Evolutionary conservation across 2,797 vertebrate species (phyloP), one percentile per base, ranked within the genome.

Genomic region (Sciurus carolinensis): DNA sequence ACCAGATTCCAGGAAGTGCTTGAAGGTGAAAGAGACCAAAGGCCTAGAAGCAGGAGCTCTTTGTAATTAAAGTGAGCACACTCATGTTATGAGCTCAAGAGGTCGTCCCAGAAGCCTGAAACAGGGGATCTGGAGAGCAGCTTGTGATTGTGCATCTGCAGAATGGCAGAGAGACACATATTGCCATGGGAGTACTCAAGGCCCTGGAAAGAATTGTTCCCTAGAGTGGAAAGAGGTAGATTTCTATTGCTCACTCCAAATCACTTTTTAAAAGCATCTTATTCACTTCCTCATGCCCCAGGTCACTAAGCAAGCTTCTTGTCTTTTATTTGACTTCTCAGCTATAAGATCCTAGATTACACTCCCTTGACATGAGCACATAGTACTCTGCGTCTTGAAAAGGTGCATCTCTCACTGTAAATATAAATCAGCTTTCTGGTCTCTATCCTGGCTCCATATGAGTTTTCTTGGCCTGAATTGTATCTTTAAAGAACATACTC

Each of bases 251-350:
- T 96, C 44, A 54, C 30, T 36, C 15, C 18, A 86, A 84, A 73
- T 69, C 75, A 62, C 54, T 83, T 91, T 71, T 77, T 81, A 67
- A 95, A 62, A 76, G 30, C 24, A 59, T 87, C 10, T 22, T n/a
- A 75, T 76, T 93, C 76, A 66, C 39, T 94, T 90, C 30, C 15
- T 72, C 17, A 5, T 54, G 84, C 5, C 13, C 30, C n/a, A 28
- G 47, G 47, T 84, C 91, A n/a, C 67, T 72, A 71, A 85, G 59
- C 47, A 72, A 59, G 20, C 39, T 14, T 57, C 83, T 87, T 64
- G 9, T 71, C 83, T 87, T 93, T 91, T 42, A 50, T 91, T 83
- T 91, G 62, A 22, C 66, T 90, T 83, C 47, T 84, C 54, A 80
- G 50, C 75, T 93, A 1, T 54, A 59, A 91, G 42, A 82, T 69